Evolutionary conservation across 1,140 invertebrate species (phyloP), one percentile per base, ranked within the genome.

Genomic region (Trichonephila clavata): DNA sequence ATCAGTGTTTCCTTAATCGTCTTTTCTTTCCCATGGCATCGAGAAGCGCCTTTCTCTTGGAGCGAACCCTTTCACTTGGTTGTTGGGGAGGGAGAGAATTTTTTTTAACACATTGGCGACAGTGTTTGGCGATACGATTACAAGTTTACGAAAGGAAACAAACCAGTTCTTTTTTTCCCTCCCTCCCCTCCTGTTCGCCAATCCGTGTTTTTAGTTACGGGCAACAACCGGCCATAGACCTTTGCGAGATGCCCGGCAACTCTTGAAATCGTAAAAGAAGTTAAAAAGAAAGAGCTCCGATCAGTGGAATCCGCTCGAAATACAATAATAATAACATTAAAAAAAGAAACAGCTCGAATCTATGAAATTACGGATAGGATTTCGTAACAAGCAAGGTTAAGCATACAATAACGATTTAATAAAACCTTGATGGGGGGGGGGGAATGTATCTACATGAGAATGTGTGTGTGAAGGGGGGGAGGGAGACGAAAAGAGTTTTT

Each of bases 171-270:
- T 90, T 90, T 90, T 80, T 90, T 32, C 20, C 14, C 32, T 32
- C 16, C 27, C 27, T 20, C 39, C 24, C 59, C 63, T 6, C 63
- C 63, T 68, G 20, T 18, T 88, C 86, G 21, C 39, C 86, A 57
- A 68, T 88, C 71, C 68, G 71, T 80, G 89, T 90, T 90, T 90
- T 90, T 90, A 80, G 71, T 80, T 90, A 80, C 68, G 89, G 77
- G 68, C 89, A 90, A 90, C 89, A 90, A 90, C 89, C 89, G 89
- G 89, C 39, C 89, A 90, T 80, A 81, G 89, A 90, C 89, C 89
- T 90, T 27, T 90, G n/a, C 14, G 57, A 80, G 89, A 90, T 80
- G 50, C 24, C 81, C 57, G 57, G 21, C 21, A 61, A 39, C 27
- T 63, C 60, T 65, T 65, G 65, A 59, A 77, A 60, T 60, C 43